Base-by-base conservation (phyloP, 2,113 vertebrate species). In the Noturus placidus region DNA sequence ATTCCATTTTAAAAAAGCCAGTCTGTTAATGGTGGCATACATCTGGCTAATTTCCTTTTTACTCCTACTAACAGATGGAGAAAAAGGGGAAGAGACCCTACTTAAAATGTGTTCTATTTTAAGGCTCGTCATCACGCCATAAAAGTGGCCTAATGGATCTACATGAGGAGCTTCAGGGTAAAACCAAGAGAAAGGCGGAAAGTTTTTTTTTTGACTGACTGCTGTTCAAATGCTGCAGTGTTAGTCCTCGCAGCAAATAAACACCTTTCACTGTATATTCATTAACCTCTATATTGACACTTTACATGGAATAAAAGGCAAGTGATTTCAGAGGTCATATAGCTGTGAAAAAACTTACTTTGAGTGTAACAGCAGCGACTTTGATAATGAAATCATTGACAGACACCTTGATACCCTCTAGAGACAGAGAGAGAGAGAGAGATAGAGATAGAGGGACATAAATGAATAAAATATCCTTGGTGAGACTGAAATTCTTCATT, bases 311-410 rank as follows among this genome's bases (percentile, higher is more conserved):
- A 30, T 57, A 81, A 65, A 70, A 38, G 19, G 3, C 13, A 59
- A 38, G 50, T 54, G 30, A 27, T 56, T 67, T 54, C 35, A 61
- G 56, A 59, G 11, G 35, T 72, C 8, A 69, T 65, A 72, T 17
- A 57, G 4, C 14, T 33, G 52, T 82, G 35, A 59, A 38, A 80
- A 8, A 19, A 20, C 97, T 97, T 96, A 99, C 98, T 94, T 95
- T 97, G 77, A 99, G 96, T 85, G 98, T 96, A 86, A 97, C 95
- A 87, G 98, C 98, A 85, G 95, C 96, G 87, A 97, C 97, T 93
- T 98, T 99, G 93, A 99, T 98, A 93, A 99, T 97, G 93, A 99
- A 99, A 91, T 99, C 97, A 89, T 99, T 99, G 92, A 99, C 96
- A n/a, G 97, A 99, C 52, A 99, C 96, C 95, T 97, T 98, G 93